Evolutionary conservation across 2,113 vertebrate genomes (phyloP).

Genomic region (Peucedramus taeniatus): DNA sequence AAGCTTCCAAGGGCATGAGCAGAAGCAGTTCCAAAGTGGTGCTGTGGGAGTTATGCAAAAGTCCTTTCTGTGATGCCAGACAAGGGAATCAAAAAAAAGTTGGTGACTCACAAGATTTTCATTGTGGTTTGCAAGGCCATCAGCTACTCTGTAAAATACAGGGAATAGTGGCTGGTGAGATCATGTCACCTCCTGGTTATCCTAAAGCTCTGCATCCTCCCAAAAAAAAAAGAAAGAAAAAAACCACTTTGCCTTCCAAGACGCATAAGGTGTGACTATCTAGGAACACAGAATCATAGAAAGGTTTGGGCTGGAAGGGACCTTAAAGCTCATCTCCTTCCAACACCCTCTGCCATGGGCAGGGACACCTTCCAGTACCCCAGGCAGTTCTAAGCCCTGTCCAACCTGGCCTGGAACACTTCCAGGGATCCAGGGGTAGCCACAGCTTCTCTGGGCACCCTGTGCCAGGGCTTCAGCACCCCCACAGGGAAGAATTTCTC

Average conservation of each 20-base stretch:
- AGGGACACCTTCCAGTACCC: not conserved
- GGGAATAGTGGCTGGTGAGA: not conserved
- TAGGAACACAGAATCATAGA: not conserved
- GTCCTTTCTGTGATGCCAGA: not conserved
- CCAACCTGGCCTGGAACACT: not conserved
- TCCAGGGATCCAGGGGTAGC: not conserved
- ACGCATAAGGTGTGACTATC: not conserved
- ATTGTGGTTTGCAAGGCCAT: not conserved
- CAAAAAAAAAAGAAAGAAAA: not conserved
- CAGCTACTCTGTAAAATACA: not conserved
- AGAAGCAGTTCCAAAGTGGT: not conserved
- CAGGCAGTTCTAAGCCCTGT: rapidly evolving
- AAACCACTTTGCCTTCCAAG: not conserved
- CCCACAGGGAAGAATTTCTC: not conserved
- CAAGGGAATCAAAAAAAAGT: not conserved
- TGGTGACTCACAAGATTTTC: not conserved
- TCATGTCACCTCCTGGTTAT: not conserved
- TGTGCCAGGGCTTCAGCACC: rapidly evolving
- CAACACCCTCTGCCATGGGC: no score
- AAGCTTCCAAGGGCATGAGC: not conserved
- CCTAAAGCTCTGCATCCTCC: not conserved
- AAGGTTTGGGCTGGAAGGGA: not conserved
- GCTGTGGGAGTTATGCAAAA: not conserved
- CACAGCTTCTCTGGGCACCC: not conserved
- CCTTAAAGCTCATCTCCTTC: not conserved